A percentile compares a stretch with the other conserved stretches of the same genome.
Evolutionary conservation across 1,140 invertebrate species (phyloP).

Genomic region (Drosophila varians): DNA sequence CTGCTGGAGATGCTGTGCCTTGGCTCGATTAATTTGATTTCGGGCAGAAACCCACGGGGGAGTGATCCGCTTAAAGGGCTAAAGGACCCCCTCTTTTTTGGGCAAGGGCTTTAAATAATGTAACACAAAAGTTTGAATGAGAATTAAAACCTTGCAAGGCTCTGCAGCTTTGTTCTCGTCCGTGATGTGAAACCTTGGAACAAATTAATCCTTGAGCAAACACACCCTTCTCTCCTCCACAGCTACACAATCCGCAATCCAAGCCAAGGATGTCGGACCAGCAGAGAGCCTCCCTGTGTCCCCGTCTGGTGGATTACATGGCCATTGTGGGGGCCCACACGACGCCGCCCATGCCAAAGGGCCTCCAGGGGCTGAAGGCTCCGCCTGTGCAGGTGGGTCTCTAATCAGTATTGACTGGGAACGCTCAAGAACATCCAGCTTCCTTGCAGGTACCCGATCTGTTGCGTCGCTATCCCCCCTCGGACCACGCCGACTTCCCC

Average conservation of each 20-base stretch:
- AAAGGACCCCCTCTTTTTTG: too few relatives aligned
- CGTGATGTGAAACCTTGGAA: background rate
- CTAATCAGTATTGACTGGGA: too few relatives aligned
- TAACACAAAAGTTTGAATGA: background rate
- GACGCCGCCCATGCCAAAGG: conserved; percentile 86
- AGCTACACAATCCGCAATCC: conserved; percentile 29
- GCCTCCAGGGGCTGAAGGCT: conserved; percentile 85
- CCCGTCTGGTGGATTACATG: conserved; percentile 96
- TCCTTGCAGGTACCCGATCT: conserved; percentile 90
- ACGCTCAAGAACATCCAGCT: background rate
- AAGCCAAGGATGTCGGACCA: conserved; percentile 74
- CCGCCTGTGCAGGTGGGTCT: conserved; percentile 89
- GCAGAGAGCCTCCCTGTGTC: conserved; percentile 92
- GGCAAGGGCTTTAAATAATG: background rate
- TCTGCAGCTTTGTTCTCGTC: background rate
- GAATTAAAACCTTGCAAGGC: background rate
- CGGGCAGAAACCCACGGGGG: background rate
- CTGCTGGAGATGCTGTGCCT: conserved; percentile 5
- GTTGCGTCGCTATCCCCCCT: conserved; percentile 97
- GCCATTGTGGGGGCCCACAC: conserved; percentile 96
- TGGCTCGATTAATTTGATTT: conserved; percentile 7
- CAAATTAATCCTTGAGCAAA: conserved; percentile 12
- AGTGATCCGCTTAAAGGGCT: background rate
- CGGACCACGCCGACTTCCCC: conserved; percentile 99
- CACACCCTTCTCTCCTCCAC: background rate